Percentiles rank a stretch among this genome's conserved stretches.
These are phyloP conservation scores for Agonopterix heracliana DNA, from an alignment of 2,888 invertebrate species.

Conservation along the genomic window DNA sequence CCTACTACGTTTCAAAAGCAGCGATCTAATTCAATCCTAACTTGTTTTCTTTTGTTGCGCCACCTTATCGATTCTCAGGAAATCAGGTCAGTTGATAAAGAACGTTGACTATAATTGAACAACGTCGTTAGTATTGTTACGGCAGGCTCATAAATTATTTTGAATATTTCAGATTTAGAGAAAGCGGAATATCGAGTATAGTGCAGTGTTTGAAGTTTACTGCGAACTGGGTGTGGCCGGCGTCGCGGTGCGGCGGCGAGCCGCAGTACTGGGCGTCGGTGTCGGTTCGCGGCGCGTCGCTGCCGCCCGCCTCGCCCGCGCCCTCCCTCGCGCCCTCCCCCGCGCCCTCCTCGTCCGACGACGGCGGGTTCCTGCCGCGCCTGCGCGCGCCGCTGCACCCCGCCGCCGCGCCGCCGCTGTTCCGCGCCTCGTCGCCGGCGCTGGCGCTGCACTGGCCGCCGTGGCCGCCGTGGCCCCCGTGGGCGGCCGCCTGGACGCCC, in stretches of 20 bases:
- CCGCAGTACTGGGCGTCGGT: conserved; percentile 32
- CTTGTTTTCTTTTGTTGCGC: conserved; percentile 24
- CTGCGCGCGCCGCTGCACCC: conserved; percentile 70
- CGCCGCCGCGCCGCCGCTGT: conserved; percentile 77
- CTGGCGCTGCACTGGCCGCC: conserved; percentile 61
- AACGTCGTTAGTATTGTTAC: no score
- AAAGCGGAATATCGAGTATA: conserved; percentile 96
- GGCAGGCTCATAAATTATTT: no score
- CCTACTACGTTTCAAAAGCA: neutral
- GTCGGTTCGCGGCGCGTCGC: conserved; percentile 31
- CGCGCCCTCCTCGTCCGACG: conserved; percentile 81
- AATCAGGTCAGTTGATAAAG: conserved; percentile 55
- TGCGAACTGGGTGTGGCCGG: conserved; percentile 85
- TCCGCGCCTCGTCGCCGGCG: conserved; percentile 65
- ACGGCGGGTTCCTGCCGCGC: conserved; percentile 87
- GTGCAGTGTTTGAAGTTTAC: conserved; percentile 78
- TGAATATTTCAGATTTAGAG: conserved; percentile 83
- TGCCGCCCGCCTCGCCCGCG: conserved; percentile 29
- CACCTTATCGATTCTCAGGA: conserved; percentile 37
- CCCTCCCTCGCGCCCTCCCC: conserved; percentile 49
- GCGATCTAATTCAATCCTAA: conserved; percentile 9
- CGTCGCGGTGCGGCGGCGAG: conserved; percentile 78
- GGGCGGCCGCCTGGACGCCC: conserved; percentile 79
- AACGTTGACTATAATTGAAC: no score
- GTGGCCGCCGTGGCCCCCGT: conserved; percentile 81